Percentiles rank a stretch among this genome's conserved stretches.
Evolutionary conservation across 1,140 invertebrate species (phyloP).

Genomic region (Scaptomyza montana): DNA sequence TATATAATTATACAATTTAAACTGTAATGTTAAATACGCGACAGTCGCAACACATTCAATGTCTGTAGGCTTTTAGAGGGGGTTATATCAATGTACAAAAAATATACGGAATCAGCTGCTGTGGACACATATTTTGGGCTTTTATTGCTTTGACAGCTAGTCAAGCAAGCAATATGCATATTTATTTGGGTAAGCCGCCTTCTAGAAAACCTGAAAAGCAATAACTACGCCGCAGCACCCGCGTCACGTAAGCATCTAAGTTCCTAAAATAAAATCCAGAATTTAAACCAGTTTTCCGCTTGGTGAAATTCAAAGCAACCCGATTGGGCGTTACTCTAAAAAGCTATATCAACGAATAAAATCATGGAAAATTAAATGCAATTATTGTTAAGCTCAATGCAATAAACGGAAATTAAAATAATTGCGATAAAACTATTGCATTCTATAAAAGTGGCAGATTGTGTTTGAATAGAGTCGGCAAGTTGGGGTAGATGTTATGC

Average conservation of each 20-base stretch:
- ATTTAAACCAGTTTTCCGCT: constrained; percentile 70
- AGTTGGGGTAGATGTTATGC: constrained; percentile 59
- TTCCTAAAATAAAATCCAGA: constrained; percentile 12
- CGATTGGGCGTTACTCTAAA: constrained; percentile 45
- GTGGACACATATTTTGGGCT: constrained; percentile 50
- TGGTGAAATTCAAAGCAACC: constrained; percentile 63
- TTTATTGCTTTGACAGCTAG: constrained; percentile 37
- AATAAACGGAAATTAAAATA: constrained; percentile 60
- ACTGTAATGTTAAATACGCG: constrained; percentile 70
- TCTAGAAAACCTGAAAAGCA: constrained; percentile 32
- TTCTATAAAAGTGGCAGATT: constrained; percentile 1
- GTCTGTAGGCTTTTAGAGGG: not conserved
- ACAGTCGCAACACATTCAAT: constrained; percentile 5
- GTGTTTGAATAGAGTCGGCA: constrained; percentile 23
- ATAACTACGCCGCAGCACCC: constrained; percentile 48
- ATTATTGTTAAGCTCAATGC: constrained; percentile 55
- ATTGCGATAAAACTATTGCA: constrained; percentile 60
- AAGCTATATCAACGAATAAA: constrained; percentile 56
- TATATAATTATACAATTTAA: constrained; percentile 67
- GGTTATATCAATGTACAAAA: not conserved
- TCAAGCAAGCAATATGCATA: no score
- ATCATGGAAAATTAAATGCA: constrained; percentile 61
- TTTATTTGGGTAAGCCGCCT: no score
- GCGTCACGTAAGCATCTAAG: constrained; percentile 69
- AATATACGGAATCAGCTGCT: constrained; percentile 10